These are phyloP conservation scores for Lithophane ornitopus DNA, from an alignment of 2,888 invertebrate genomes.

Conservation along the genomic window DNA sequence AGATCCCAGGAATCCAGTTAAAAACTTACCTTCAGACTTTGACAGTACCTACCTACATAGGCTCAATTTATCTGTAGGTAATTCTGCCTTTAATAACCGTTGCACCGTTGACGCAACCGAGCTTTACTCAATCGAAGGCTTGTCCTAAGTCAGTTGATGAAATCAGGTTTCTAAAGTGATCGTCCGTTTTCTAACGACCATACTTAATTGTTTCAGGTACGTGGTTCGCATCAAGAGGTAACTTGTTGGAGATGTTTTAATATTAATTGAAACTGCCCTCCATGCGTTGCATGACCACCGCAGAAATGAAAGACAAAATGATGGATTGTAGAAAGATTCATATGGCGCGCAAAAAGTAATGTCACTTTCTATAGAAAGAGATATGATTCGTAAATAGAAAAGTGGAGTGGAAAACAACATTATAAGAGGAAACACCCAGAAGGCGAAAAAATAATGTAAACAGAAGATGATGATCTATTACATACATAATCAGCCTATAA, in stretches of 20 bases:
- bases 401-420: too few relatives aligned
- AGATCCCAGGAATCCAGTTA: slow-evolving; percentile 30
- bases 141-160: slow-evolving; percentile 50
- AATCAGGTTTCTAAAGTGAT: slow-evolving; percentile 55
- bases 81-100: slow-evolving; percentile 54
- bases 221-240: slow-evolving; percentile 19
- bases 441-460: too few relatives aligned
- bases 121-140: slow-evolving; percentile 55
- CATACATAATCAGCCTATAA: too few relatives aligned
- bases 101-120: slow-evolving; percentile 37
- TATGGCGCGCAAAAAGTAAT: too few relatives aligned
- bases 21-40: slow-evolving; percentile 27
- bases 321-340: too few relatives aligned
- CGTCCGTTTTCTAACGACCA: slow-evolving; percentile 52
- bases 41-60: slow-evolving; percentile 22
- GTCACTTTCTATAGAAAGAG: too few relatives aligned
- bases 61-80: slow-evolving; percentile 42
- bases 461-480: neutral
- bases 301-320: too few relatives aligned
- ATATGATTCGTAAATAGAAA: too few relatives aligned
- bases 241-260: slow-evolving; percentile 26
- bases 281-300: too few relatives aligned
- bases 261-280: slow-evolving; percentile 13
- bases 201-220: slow-evolving; percentile 60
- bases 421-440: neutral